These are phyloP conservation scores for Aphis craccivora DNA, from an alignment of 1,140 invertebrate species.

Conservation along the genomic window DNA sequence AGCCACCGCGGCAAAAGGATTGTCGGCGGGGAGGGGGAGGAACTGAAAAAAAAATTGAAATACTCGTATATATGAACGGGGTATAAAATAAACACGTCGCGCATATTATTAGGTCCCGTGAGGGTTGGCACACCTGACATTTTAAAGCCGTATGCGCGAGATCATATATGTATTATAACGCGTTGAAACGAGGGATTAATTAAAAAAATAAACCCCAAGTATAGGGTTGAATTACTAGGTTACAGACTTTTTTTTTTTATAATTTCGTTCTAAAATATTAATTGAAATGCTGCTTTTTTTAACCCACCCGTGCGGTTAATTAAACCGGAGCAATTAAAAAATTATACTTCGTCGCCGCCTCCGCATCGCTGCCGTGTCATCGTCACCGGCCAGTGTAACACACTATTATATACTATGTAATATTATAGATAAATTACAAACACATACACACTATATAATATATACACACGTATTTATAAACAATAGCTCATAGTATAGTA, in stretches of 20 bases:
- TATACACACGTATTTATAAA: background rate
- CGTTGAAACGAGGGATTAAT: conserved; percentile 54
- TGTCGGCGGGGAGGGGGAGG: background rate
- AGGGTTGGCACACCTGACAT: conserved; percentile 47
- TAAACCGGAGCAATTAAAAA: conserved; percentile 43
- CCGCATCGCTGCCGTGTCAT: background rate
- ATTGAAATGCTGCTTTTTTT: conserved; percentile 37
- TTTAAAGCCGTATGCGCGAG: background rate
- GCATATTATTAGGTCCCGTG: background rate
- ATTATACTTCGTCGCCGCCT: conserved; percentile 23
- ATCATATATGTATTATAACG: conserved; percentile 32
- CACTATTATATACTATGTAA: background rate
- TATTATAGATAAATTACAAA: background rate
- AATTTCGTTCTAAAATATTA: background rate
- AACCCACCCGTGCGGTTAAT: conserved; percentile 21
- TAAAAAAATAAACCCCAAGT: conserved; percentile 37
- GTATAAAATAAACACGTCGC: background rate
- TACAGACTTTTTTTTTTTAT: background rate
- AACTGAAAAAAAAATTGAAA: conserved; percentile 5
- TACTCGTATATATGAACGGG: background rate
- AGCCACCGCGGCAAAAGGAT: background rate
- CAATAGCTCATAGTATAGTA: background rate
- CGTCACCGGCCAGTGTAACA: background rate
- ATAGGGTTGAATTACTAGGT: conserved; percentile 43
- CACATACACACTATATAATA: background rate